Evolutionary conservation across 2,888 invertebrate species (phyloP).

Genomic region (Aelia acuminata): DNA sequence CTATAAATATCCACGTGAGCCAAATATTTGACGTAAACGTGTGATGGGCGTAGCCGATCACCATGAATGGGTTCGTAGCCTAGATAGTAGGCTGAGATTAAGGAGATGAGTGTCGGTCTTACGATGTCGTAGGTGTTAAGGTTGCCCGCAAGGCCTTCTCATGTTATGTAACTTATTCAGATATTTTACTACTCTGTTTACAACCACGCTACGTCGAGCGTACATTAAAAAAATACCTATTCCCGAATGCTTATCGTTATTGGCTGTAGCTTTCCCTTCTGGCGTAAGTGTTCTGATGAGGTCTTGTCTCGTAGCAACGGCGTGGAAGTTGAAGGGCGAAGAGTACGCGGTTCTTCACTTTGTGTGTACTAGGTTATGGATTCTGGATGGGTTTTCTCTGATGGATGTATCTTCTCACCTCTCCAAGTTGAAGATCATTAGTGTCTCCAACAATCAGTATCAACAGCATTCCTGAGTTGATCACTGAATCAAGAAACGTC

Average conservation of each 20-base stretch:
- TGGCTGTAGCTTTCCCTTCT: neutral
- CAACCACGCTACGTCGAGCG: neutral
- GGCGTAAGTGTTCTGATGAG: neutral
- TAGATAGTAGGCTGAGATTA: neutral
- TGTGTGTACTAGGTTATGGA: neutral
- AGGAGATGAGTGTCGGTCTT: neutral
- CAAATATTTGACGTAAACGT: neutral
- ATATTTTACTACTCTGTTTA: slow-evolving; percentile 19
- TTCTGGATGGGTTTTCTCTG: neutral
- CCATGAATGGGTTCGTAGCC: neutral
- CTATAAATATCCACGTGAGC: neutral
- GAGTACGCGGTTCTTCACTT: neutral
- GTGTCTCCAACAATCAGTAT: neutral
- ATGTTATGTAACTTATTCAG: neutral
- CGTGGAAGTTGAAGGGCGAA: neutral
- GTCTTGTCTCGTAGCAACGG: neutral
- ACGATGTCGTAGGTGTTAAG: slow-evolving; percentile 16
- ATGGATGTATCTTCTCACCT: neutral
- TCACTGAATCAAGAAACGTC: neutral
- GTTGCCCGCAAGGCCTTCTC: neutral
- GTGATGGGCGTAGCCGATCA: neutral
- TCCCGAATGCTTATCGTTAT: neutral
- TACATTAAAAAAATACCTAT: neutral
- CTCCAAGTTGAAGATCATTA: neutral
- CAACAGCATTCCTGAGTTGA: neutral